Conservation (phyloP, 2,113 vertebrate species). For the Notarius lentiginosus region DNA sequence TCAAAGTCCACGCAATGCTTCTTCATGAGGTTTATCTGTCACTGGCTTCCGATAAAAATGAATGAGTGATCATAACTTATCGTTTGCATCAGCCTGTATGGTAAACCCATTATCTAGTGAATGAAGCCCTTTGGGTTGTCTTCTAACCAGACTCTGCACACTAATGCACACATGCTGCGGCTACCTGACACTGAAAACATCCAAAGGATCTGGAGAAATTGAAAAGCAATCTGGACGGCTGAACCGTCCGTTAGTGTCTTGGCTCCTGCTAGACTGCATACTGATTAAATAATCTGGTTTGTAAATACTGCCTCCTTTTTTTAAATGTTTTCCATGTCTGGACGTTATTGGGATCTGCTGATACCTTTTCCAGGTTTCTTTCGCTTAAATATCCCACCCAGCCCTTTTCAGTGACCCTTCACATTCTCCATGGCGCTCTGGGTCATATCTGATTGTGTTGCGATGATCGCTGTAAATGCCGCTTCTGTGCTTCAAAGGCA, state of each 20-base stretch:
- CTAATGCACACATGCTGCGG: slow-evolving; percentile 45
- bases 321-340: slow-evolving; percentile 46
- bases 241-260: slow-evolving; percentile 46
- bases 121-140: slow-evolving; percentile 37
- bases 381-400: slow-evolving; percentile 43
- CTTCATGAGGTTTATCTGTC: slow-evolving; percentile 10
- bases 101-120: slow-evolving; percentile 45
- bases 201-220: slow-evolving; percentile 52
- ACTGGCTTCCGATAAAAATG: slow-evolving; percentile 8
- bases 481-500: slow-evolving; percentile 29
- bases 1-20: slow-evolving; percentile 18
- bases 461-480: slow-evolving; percentile 6
- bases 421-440: slow-evolving; percentile 18
- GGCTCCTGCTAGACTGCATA: slow-evolving; percentile 50
- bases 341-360: slow-evolving; percentile 43
- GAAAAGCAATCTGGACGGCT: slow-evolving; percentile 50
- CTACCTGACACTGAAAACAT: slow-evolving; percentile 55
- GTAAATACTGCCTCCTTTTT: slow-evolving; percentile 58
- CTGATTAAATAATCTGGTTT: slow-evolving; percentile 62
- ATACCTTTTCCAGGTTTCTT: slow-evolving; percentile 51
- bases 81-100: slow-evolving; percentile 43
- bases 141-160: slow-evolving; percentile 31
- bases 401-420: slow-evolving; percentile 28
- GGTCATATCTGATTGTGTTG: slow-evolving; percentile 28
- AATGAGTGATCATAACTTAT: slow-evolving; percentile 18